These are phyloP conservation scores for Tanypteryx hageni DNA, from an alignment of 2,888 invertebrate species.

Conservation along the genomic window DNA sequence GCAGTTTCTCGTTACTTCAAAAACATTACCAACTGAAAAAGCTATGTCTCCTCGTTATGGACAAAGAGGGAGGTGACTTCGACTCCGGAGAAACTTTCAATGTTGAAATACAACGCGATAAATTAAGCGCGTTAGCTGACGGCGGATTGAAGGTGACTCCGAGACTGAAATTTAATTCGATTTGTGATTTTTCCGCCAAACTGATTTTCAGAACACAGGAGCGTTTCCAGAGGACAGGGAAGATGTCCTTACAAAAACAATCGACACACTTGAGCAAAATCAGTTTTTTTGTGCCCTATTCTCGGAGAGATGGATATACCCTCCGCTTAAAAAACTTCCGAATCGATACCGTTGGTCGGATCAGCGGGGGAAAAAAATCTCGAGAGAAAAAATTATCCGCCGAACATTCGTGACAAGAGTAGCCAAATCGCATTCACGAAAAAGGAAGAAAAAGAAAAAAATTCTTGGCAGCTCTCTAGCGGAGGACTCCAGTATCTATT, in stretches of 20 bases:
- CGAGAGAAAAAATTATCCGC: slow-evolving; percentile 1
- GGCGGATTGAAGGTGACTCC: neutral
- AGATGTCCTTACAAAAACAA: too few relatives aligned
- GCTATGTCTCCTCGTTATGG: neutral
- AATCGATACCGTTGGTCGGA: neutral
- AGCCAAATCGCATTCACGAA: neutral
- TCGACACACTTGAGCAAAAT: too few relatives aligned
- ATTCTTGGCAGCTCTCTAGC: slow-evolving; percentile 9
- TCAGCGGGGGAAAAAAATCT: neutral
- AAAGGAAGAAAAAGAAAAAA: neutral
- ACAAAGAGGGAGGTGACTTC: neutral
- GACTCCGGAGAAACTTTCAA: neutral
- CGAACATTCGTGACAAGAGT: neutral
- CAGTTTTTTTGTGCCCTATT: too few relatives aligned
- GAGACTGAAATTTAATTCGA: neutral
- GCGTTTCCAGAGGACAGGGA: too few relatives aligned
- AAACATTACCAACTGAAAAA: neutral
- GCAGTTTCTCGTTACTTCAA: neutral
- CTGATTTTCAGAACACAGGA: too few relatives aligned
- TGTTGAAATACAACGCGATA: neutral
- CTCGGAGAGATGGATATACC: neutral
- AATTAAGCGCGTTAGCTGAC: neutral
- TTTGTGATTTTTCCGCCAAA: too few relatives aligned
- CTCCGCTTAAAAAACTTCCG: neutral
- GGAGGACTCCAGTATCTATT: slow-evolving; percentile 32